A percentile compares a stretch with the other conserved stretches of the same genome.
These are phyloP conservation scores for Neomicropteryx cornuta DNA, from an alignment of 1,140 invertebrate species.

Conservation along the genomic window DNA sequence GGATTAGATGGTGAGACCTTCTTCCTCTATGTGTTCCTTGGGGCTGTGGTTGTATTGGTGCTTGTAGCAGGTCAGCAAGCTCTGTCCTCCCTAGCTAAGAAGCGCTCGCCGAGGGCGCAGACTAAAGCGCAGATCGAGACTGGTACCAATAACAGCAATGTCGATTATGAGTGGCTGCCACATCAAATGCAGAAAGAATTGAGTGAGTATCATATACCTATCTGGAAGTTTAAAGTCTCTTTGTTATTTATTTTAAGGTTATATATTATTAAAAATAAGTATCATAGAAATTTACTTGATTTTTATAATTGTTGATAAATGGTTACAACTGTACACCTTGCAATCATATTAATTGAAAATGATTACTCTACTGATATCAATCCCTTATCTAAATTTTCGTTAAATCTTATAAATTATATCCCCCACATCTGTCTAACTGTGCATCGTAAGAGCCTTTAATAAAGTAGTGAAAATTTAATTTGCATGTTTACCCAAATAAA, in stretches of 20 bases:
- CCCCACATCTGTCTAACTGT: too few species aligned
- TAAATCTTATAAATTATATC: too few species aligned
- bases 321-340: constrained; percentile 1
- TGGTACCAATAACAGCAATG: constrained; percentile 78
- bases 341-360: neutral
- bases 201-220: constrained; percentile 53
- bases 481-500: too few species aligned
- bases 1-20: constrained; percentile 97
- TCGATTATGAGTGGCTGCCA: constrained; percentile 98
- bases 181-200: constrained; percentile 74
- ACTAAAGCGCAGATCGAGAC: constrained; percentile 60
- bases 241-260: neutral
- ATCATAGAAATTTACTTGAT: neutral
- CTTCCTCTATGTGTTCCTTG: constrained; percentile 92
- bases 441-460: too few species aligned
- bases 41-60: constrained; percentile 76
- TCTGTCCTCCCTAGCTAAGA: constrained; percentile 64
- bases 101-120: constrained; percentile 39
- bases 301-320: neutral
- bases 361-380: constrained; percentile 1
- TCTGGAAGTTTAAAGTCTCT: neutral
- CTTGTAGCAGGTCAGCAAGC: constrained; percentile 87
- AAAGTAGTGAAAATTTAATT: too few species aligned
- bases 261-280: neutral
- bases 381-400: neutral